These are phyloP conservation scores for Astreopora myriophthalma DNA, from an alignment of 64 coral and sea anemone species.

Conservation along the genomic window DNA sequence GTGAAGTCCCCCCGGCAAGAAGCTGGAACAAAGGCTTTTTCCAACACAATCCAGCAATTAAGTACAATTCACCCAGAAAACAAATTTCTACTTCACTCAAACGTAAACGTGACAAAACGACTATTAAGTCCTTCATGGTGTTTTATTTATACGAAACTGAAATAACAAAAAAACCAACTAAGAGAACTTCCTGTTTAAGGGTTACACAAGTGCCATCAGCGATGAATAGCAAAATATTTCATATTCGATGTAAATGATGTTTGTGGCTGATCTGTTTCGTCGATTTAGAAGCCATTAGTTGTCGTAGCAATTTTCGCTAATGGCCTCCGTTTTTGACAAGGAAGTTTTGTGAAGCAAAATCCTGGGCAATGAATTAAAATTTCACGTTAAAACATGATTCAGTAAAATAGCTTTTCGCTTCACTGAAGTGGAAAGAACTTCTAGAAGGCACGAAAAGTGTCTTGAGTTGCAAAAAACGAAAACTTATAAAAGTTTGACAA, in stretches of 20 bases:
- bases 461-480: too few relatives aligned
- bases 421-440: background rate
- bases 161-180: background rate
- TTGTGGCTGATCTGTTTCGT: background rate
- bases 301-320: background rate
- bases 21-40: background rate
- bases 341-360: background rate
- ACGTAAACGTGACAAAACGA: background rate
- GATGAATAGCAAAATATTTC: background rate
- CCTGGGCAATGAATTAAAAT: background rate
- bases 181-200: too few relatives aligned
- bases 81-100: background rate
- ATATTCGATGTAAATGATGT: background rate
- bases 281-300: background rate
- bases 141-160: background rate
- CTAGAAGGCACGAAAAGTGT: background rate
- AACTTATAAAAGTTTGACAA: too few relatives aligned
- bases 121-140: background rate
- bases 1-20: background rate
- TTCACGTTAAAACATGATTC: background rate
- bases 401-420: background rate
- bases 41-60: background rate
- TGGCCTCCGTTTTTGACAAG: background rate
- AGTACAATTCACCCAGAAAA: background rate
- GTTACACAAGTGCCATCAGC: too few relatives aligned